Evolutionary conservation across 2,113 vertebrate species (phyloP).

Genomic region (Rafetus swinhoei): DNA sequence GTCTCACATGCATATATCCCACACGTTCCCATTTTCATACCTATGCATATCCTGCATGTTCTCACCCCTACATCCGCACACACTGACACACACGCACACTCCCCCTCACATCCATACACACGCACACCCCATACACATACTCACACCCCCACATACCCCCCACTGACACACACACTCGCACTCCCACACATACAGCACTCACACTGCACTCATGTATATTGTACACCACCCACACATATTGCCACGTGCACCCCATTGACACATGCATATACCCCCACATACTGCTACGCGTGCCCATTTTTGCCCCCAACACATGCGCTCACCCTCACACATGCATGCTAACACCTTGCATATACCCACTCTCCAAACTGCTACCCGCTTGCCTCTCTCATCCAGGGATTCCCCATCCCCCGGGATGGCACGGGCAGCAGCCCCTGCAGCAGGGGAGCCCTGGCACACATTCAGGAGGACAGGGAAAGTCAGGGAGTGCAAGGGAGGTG

Average conservation of each 20-base stretch:
- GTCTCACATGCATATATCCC: neutral
- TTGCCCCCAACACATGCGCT: neutral
- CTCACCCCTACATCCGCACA: neutral
- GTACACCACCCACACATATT: neutral
- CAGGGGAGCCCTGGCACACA: slow-evolving; percentile 59
- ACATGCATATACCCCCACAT: neutral
- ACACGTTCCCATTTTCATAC: neutral
- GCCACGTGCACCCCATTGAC: neutral
- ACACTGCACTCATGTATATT: neutral
- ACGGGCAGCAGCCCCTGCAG: neutral
- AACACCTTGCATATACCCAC: neutral
- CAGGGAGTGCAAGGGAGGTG: slow-evolving; percentile 52
- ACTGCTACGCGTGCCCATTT: neutral
- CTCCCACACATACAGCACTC: no score
- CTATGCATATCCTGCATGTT: neutral
- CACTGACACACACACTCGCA: neutral
- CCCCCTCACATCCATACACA: neutral
- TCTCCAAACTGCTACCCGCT: neutral
- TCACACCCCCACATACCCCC: no score
- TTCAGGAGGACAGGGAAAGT: slow-evolving; percentile 18
- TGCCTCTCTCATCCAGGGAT: neutral
- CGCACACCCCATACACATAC: neutral
- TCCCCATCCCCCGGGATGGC: neutral
- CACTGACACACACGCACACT: neutral
- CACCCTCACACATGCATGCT: neutral